phyloP scores from a whole-genome alignment of 2,797 vertebrate species.

The Pyrocephalus nanus region DNA sequence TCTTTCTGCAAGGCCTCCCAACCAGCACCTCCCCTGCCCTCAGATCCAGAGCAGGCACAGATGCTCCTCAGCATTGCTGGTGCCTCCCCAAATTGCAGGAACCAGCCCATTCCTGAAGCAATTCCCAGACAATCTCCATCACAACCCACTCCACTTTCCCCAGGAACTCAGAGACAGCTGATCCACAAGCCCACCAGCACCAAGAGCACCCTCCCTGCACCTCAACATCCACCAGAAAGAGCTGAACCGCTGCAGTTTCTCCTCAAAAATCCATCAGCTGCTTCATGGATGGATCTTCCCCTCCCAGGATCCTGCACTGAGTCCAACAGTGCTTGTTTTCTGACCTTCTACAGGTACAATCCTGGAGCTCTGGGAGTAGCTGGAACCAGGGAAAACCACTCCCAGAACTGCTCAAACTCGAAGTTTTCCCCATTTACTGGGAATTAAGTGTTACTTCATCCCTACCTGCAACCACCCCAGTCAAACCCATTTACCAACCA shows the following conservation, averaged over 20 bases:
- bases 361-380: neutral
- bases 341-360: neutral
- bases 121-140: accelerated
- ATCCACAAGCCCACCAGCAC: neutral
- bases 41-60: neutral
- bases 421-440: neutral
- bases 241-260: neutral
- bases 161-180: neutral
- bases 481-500: neutral
- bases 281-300: neutral
- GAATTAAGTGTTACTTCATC: neutral
- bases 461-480: neutral
- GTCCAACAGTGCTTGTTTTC: neutral
- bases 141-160: neutral
- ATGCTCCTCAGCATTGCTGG: neutral
- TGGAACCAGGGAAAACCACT: neutral
- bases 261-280: neutral
- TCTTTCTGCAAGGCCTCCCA: too few relatives aligned
- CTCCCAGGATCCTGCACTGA: accelerated
- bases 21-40: neutral
- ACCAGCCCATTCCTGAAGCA: neutral
- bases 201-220: too few relatives aligned
- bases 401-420: accelerated
- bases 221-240: accelerated
- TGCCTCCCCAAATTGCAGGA: accelerated